Conservation (phyloP, 2,888 invertebrate genomes). For the Microctonus hyperodae region DNA sequence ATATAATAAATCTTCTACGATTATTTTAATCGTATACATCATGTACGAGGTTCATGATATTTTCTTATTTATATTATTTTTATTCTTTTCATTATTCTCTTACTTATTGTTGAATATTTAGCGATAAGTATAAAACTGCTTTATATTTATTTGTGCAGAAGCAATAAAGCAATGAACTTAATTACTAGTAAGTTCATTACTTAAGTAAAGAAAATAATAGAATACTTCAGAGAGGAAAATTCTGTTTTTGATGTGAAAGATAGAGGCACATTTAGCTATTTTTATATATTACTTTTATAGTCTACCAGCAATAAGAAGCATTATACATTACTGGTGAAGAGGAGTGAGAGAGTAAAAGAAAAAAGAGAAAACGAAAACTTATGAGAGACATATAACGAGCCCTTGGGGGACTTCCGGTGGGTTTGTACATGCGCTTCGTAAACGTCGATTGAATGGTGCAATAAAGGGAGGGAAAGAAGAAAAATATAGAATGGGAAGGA, state of each 20-base stretch:
- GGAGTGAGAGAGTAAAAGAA: neutral
- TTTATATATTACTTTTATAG: slow-evolving; percentile 9
- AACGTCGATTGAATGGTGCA: slow-evolving; percentile 15
- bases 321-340: no score
- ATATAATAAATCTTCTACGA: neutral
- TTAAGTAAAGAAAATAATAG: no score
- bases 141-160: neutral
- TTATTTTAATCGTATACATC: neutral
- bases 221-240: neutral
- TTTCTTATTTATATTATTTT: no score
- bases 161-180: neutral
- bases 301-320: neutral
- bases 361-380: neutral
- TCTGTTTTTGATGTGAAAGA: neutral
- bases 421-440: slow-evolving; percentile 4
- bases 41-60: no score
- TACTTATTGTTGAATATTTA: neutral
- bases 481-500: no score
- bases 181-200: no score
- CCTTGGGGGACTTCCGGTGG: slow-evolving; percentile 13
- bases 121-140: neutral
- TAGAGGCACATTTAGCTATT: neutral
- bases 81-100: no score
- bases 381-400: slow-evolving; percentile 15
- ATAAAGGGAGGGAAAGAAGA: neutral